Evolutionary conservation across 2,113 vertebrate species (phyloP), one percentile per base, ranked within the genome.

Genomic region (Vulpes lagopus): DNA sequence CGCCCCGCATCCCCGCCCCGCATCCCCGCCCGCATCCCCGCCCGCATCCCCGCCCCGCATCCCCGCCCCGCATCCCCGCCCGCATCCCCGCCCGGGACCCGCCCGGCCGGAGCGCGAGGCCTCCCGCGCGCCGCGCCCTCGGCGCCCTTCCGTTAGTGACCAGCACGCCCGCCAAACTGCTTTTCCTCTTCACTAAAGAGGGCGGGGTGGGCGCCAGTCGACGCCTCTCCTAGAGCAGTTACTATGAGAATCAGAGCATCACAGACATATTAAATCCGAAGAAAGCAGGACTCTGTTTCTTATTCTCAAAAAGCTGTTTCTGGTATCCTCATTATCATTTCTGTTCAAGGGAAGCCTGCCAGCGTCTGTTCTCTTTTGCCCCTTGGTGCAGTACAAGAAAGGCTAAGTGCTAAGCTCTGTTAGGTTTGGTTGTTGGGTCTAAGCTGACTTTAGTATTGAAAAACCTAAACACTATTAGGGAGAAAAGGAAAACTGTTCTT

Each of bases 401-500:
- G 71, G 78, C 30, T 25, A n/a, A 20, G 22, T 7, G 22, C 22
- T 38, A 16, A 82, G 30, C 38, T 51, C 22, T 0, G 0, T 86
- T 62, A 30, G 60, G 3, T 38, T 60, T 86, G 30, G 23, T 57
- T 43, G 35, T 25, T 89, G 3, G 4, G 87, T 81, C 35, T 51
- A 55, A 62, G 20, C 65, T 80, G n/a, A 84, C 32, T 67, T 95
- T n/a, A 57, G 25, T 60, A 53, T 8, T 60, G 7, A 87, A 69
- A 87, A 86, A n/a, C 53, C 20, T 55, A 10, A 80, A 60, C 51
- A 27, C 60, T 53, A 0, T 53, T 43, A 25, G 27, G 43, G 38
- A 93, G 12, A 5, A 91, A 94, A 91, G 35, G 27, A 69, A 86
- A 78, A 25, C 8, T 80, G 15, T 35, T 74, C 10, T 91, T 55